These are phyloP conservation scores for Enteromius argenteus DNA, from an alignment of 2,797 vertebrate species.

Conservation along the genomic window DNA sequence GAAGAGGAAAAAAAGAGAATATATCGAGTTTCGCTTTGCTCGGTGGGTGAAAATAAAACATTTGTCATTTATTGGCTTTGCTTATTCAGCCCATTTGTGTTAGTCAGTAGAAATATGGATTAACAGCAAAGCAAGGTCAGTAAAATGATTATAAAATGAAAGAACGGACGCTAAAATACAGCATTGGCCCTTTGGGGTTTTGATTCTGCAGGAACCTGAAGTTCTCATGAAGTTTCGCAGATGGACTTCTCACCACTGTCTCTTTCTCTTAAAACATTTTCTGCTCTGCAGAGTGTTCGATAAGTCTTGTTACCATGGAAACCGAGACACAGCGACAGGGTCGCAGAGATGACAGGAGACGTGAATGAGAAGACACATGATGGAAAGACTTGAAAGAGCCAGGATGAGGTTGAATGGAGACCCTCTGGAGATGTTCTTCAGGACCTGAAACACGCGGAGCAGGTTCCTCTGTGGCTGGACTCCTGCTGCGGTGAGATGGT, in stretches of 20 bases:
- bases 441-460: slow-evolving; percentile 88
- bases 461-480: slow-evolving; percentile 78
- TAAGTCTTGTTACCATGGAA: slow-evolving; percentile 51
- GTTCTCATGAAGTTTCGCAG: background rate
- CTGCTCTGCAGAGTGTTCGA: slow-evolving; percentile 27
- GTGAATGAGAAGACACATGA: background rate
- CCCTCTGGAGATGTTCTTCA: slow-evolving; percentile 48
- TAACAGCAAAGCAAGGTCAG: background rate
- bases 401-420: background rate
- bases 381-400: background rate
- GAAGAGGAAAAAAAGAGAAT: background rate
- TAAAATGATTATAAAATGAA: background rate
- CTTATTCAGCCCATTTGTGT: background rate
- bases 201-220: slow-evolving; percentile 13
- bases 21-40: background rate
- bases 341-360: background rate
- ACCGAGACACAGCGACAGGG: slow-evolving; percentile 21
- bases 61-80: background rate
- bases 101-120: background rate
- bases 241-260: background rate
- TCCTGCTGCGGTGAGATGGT: slow-evolving; percentile 87
- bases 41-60: background rate
- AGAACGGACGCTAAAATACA: background rate
- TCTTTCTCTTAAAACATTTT: slow-evolving; percentile 30
- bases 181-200: background rate